Base-by-base conservation (phyloP, 2,888 invertebrate species). In the Helobdella robusta region DNA sequence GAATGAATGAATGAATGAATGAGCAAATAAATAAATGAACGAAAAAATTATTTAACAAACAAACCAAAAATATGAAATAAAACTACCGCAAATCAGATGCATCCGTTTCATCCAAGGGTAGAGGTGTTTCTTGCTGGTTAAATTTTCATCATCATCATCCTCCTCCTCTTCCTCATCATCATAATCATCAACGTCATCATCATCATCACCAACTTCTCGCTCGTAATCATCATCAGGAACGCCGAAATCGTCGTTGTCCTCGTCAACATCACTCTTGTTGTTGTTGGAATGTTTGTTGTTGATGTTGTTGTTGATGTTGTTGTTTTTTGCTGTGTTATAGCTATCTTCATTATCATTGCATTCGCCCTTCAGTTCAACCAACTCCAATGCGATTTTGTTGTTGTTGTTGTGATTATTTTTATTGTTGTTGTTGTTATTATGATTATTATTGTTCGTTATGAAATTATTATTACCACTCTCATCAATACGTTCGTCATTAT, bases 81-180 rank as follows among this genome's bases (percentile, higher is more conserved):
- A n/a, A n/a, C 32, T 56, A 56, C 64, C 64, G 15, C 52, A 32
- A 30, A 58, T 36, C 36, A 64, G 34, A 28, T 64, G 64, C 6
- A 58, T 56, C 20, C 44, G 28, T 36, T 58, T 54, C 64, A 58
- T 54, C 64, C 56, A 56, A 1, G 56, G 64, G 18, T 54, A 56
- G 23, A 64, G 36, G 20, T 25, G 36, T 54, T 64, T 48, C 3
- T 58, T 28, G 30, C 46, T 52, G 36, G 28, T 56, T 23, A 23
- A 34, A 46, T 60, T 36, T 23, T 60, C 60, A 11, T 60, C 60
- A 5, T 44, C 60, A 20, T 46, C 36, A 28, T 60, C 60, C 30
- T 32, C 32, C 30, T 58, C 58, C n/a, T 58, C 58, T 25, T 60
- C 46, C n/a, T 60, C 60, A 50, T 46, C 34, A 62, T 36, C 34